Conservation (phyloP, 2,888 invertebrate species). For the Tortricodes alternella region DNA sequence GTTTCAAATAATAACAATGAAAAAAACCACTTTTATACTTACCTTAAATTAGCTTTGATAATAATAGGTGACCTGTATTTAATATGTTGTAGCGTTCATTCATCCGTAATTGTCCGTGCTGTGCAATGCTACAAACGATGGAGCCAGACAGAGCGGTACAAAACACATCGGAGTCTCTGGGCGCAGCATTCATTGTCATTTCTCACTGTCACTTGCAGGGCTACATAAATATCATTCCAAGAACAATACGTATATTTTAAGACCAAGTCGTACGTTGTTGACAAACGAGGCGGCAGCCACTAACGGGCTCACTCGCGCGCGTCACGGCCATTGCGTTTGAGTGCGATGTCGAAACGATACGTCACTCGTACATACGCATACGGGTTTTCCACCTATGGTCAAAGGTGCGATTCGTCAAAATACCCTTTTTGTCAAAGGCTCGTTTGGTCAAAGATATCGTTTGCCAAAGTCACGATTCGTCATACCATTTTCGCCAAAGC, state of each 20-base stretch:
- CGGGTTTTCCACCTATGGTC: too few species aligned
- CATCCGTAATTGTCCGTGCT: background rate
- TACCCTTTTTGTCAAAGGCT: too few species aligned
- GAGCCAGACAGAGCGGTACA: constrained; percentile 3
- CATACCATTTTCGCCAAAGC: too few species aligned
- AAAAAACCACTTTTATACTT: too few species aligned
- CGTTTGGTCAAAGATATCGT: too few species aligned
- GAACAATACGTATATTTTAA: constrained; percentile 31
- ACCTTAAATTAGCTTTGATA: too few species aligned
- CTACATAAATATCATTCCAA: constrained; percentile 27
- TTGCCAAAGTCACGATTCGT: too few species aligned
- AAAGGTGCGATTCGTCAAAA: too few species aligned
- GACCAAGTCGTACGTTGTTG: constrained; percentile 10
- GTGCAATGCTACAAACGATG: background rate
- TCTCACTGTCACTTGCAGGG: constrained; percentile 25
- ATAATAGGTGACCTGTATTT: background rate
- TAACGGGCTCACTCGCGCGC: constrained; percentile 2
- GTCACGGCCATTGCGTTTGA: background rate
- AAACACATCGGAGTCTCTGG: constrained; percentile 13
- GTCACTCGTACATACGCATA: too few species aligned
- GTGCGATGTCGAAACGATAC: background rate
- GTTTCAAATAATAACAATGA: too few species aligned
- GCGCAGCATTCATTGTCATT: constrained; percentile 14
- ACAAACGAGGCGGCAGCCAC: constrained; percentile 10
- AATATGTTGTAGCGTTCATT: background rate